Base-by-base conservation (phyloP, 1,140 invertebrate species). In the Plectrocnemia conspersa region DNA sequence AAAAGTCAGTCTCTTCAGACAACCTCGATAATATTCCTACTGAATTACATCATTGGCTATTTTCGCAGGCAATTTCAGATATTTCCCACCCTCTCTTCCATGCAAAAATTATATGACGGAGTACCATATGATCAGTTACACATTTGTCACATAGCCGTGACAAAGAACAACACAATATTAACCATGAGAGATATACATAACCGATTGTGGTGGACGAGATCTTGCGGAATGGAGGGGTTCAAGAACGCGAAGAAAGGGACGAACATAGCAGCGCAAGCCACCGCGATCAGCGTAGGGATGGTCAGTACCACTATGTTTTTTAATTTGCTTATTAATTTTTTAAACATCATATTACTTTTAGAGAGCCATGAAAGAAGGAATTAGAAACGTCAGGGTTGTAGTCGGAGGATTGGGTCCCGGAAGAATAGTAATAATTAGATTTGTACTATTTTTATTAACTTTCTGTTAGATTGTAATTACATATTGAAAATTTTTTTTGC, bases 221-320 rank as follows among this genome's bases (percentile, higher is more conserved):
- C 88, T 4, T 87, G 90, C 79, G 89, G 93, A 13, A 79, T 86
- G 54, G 93, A 97, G 73, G 95, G 95, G 19, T 98, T 93, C 66
- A 96, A 94, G 71, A 91, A 96, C 74, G 84, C 91, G 2, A 85
- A 85, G 60, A 97, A 97, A 75, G 93, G 93, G 54, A 97, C 94
- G 6, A 97, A 94, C 69, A 85, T 97, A 64, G 95, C 94, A 36
- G 94, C 92, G 11, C 94, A 98, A 74, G 88, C 93, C 25, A 91
- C 93, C 45, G 93, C 88, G 15, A 81, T 93, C 25, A 82, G 77
- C 55, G 72, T 93, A 64, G 84, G 83, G 45, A 73, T 66, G 33
- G 89, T 88, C 71, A 77, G 77, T 75, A 52, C 57, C 50, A 21
- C 24, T 25, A 41, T 29, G 2, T 11, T 29, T 42, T 29, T 25